Base-by-base conservation (phyloP, 2,113 vertebrate genomes). In the Dromiciops gliroides region DNA sequence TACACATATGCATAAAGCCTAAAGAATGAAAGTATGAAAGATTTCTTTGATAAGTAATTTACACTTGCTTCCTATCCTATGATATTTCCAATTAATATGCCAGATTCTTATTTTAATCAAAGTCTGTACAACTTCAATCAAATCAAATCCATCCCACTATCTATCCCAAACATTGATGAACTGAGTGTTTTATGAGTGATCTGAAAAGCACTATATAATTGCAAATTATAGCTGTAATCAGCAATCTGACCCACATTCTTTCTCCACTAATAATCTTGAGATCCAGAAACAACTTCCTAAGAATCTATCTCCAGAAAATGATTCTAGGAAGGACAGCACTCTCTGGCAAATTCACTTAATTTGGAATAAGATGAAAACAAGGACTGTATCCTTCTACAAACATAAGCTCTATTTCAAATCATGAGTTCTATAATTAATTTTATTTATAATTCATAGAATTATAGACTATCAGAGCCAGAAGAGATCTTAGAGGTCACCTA, bases 181-280 rank as follows among this genome's bases (percentile, higher is more conserved):
- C 91, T 28, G 92, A 51, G 95, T 2, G 94, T 97, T 95, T 89
- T 75, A 8, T 9, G 9, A 93, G 93, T 89, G 92, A 2, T 94
- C 95, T 96, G 92, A 98, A 95, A 98, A 0, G 0, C 26, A 7
- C 50, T 56, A 89, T 91, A 92, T 96, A 98, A 98, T 97, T 98
- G 96, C 96, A 98, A 95, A 98, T 97, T 98, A 98, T 97, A 98
- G 96, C 95, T 89, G 91, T 95, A 97, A 95, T 96, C 96, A 51
- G 97, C 95, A 95, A 91, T 93, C 94, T 97, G 98, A 97, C 96
- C 98, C 95, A 0, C 48, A 90, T 95, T 97, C 91, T 48, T 92
- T 96, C 95, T 95, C 97, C 96, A 93, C 37, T 94, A 97, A 94
- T 89, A 97, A 96, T 91, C 97, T 95, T 90, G 88, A 93, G 96